Evolutionary conservation across 2,888 invertebrate genomes (phyloP), one percentile per base, ranked within the genome.

Genomic region (Leptopterna dolabrata): DNA sequence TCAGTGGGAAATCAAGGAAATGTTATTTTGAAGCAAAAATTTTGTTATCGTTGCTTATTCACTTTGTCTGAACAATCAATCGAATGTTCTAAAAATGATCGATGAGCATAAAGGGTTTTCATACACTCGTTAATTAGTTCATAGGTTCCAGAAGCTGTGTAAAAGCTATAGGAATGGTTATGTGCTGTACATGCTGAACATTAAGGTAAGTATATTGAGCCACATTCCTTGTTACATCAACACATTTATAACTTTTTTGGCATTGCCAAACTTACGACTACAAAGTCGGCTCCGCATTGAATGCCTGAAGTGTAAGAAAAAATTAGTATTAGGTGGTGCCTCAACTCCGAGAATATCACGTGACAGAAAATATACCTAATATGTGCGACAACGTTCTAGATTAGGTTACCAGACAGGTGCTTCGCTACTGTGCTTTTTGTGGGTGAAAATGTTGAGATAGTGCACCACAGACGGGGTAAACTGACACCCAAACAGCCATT

Each of bases 181-280:
- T 63, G 63, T 63, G 63, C 63, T 63, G 63, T 19, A 24, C 63
- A 63, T 63, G 63, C 63, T 63, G 63, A 63, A 63, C 63, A 63
- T 63, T 63, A 27, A 63, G 13, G 24, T n/a, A n/a, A n/a, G n/a
- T 63, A 24, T 63, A 63, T 63, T 63, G 63, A 27, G 63, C 24
- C 63, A 63, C 63, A 63, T 63, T 63, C 63, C 63, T 27, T 24
- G 19, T 63, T 27, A 63, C 63, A 63, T 63, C 19, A 19, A 63
- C 19, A 63, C 63, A 63, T 63, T 63, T 19, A 63, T 24, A 24
- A 63, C 27, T 24, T 63, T 63, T 19, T 63, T 63, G 63, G 63
- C 63, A 63, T 63, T 24, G 27, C 63, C 19, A 63, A 24, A 63
- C 63, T 63, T 63, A 63, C 63, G 63, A 63, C 63, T 63, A 63